phyloP scores from a whole-genome alignment of 1,140 invertebrate species.

The Pinna nobilis region DNA sequence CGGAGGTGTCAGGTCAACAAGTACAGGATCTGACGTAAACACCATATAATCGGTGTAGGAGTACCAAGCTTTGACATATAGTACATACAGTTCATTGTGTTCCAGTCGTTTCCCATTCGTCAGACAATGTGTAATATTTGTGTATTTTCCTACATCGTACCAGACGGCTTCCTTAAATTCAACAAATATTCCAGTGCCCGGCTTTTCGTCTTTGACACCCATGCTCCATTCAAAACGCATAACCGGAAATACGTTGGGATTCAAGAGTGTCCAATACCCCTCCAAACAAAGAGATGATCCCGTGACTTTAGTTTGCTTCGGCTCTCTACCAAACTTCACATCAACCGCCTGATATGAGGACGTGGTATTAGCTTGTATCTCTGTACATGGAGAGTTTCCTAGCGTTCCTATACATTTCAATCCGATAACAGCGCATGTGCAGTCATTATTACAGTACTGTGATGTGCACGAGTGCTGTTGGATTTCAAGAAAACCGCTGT shows the following conservation, averaged over 20 bases:
- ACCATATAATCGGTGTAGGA: constrained; percentile 7
- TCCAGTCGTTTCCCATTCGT: constrained; percentile 11
- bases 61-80: constrained; percentile 43
- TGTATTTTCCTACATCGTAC: constrained; percentile 35
- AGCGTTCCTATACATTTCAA: constrained; percentile 8
- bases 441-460: constrained; percentile 34
- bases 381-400: not conserved
- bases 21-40: constrained; percentile 33
- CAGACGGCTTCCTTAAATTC: constrained; percentile 32
- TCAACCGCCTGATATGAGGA: not conserved
- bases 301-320: not conserved
- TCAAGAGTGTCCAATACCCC: not conserved
- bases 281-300: constrained; percentile 1
- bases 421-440: constrained; percentile 30
- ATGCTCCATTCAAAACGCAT: constrained; percentile 23
- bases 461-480: constrained; percentile 31
- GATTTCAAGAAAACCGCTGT: constrained; percentile 19
- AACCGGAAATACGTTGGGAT: not conserved
- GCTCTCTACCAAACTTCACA: not conserved
- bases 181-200: constrained; percentile 25
- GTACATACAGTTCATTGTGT: constrained; percentile 23
- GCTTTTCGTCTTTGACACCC: not conserved
- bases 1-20: constrained; percentile 44
- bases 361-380: not conserved
- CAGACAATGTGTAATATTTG: constrained; percentile 39